phyloP scores from a whole-genome alignment of 2,888 invertebrate species.

The Tanytarsus gracilentus region DNA sequence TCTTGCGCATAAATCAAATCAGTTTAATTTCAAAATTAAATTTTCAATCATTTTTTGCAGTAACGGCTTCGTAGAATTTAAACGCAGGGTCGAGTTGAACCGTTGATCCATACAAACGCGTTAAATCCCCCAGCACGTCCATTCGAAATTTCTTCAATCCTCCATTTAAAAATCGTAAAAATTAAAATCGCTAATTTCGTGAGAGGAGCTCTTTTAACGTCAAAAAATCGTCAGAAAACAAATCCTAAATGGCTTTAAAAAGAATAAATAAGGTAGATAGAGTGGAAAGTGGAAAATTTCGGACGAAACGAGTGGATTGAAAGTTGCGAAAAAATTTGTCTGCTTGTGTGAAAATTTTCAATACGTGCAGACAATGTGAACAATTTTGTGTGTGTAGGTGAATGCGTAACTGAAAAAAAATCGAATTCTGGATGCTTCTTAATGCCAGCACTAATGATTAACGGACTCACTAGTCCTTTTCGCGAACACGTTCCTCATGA shows the following conservation, averaged over 20 bases:
- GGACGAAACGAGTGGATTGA: conserved; percentile 31
- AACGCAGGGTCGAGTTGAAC: no score
- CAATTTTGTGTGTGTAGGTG: conserved; percentile 50
- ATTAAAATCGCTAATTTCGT: not conserved
- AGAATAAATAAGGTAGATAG: conserved; percentile 90
- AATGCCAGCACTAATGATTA: no score
- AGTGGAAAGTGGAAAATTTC: conserved; percentile 34
- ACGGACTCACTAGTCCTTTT: no score
- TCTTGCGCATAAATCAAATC: no score
- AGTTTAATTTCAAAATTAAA: no score
- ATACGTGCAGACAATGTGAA: conserved; percentile 52
- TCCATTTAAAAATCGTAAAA: not conserved
- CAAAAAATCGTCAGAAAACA: conserved; percentile 41
- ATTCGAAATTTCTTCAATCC: not conserved
- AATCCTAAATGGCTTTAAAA: conserved; percentile 84
- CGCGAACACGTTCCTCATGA: no score
- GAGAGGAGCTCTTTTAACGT: not conserved
- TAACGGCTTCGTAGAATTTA: no score
- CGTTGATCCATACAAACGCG: no score
- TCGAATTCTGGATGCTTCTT: conserved; percentile 28
- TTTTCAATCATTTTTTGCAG: no score
- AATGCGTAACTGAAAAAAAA: conserved; percentile 40
- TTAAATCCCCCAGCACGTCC: no score
- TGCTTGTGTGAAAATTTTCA: conserved; percentile 28
- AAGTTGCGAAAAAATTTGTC: conserved; percentile 31